phyloP scores from a whole-genome alignment of 2,113 vertebrate genomes.

The Clarias gariepinus region DNA sequence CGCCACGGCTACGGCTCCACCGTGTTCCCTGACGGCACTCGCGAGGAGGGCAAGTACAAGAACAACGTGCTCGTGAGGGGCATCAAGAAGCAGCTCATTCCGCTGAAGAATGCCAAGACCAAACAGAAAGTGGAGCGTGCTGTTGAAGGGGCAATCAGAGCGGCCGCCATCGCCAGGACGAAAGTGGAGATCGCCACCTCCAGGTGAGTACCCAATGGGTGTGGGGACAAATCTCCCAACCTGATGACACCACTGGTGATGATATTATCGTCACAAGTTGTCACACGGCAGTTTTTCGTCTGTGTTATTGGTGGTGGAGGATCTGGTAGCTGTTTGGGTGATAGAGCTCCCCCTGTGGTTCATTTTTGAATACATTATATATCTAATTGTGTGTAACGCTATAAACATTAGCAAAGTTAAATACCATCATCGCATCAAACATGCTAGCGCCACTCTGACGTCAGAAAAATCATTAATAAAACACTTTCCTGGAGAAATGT shows the following conservation, averaged over 20 bases:
- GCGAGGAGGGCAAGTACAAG: slow-evolving; percentile 96
- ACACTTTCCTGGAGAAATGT: neutral
- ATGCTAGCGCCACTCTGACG: neutral
- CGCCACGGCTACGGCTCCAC: slow-evolving; percentile 94
- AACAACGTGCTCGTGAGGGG: slow-evolving; percentile 90
- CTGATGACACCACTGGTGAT: neutral
- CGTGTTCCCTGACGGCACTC: slow-evolving; percentile 87
- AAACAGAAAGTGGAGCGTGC: slow-evolving; percentile 94
- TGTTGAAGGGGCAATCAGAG: slow-evolving; percentile 86
- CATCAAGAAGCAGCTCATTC: slow-evolving; percentile 91
- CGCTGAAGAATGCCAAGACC: slow-evolving; percentile 90
- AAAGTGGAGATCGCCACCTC: slow-evolving; percentile 97
- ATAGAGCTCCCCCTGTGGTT: neutral
- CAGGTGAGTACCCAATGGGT: slow-evolving; percentile 72
- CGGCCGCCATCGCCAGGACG: slow-evolving; percentile 90
- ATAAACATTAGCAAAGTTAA: neutral
- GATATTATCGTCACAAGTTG: neutral
- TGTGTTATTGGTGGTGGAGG: neutral
- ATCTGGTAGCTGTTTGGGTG: neutral
- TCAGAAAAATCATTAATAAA: no score
- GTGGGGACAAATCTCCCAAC: neutral
- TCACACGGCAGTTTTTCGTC: neutral
- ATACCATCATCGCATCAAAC: neutral
- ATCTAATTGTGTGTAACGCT: neutral
- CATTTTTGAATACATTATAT: neutral